Conservation (phyloP, 2,113 vertebrate species). For the Nyctibius bracteatus region DNA sequence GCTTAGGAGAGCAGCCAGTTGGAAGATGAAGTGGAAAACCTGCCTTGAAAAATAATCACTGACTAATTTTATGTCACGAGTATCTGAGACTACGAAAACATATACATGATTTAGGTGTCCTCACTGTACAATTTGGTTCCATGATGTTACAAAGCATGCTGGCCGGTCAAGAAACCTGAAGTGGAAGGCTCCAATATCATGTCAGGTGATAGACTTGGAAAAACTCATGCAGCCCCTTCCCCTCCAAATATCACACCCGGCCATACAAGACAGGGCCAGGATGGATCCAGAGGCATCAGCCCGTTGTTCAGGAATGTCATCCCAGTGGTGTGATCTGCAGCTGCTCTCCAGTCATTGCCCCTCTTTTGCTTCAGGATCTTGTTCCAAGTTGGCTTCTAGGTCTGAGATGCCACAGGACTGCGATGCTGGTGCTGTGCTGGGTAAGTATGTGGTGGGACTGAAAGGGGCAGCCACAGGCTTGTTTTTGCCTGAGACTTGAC, state of each 20-base stretch:
- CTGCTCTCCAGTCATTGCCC: neutral
- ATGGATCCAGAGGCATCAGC: neutral
- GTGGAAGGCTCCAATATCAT: neutral
- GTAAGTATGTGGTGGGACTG: neutral
- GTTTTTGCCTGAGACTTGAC: neutral
- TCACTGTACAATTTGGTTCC: neutral
- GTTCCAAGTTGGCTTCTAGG: neutral
- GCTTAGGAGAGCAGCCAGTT: constrained; percentile 49
- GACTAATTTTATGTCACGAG: constrained; percentile 48
- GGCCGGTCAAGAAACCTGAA: neutral
- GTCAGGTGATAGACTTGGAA: neutral
- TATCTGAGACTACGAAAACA: constrained; percentile 21
- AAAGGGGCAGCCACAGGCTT: neutral
- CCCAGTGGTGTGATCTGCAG: neutral
- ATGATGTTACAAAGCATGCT: neutral
- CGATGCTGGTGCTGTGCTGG: neutral
- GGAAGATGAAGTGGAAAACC: constrained; percentile 56
- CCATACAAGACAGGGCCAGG: neutral
- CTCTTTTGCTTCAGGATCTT: neutral
- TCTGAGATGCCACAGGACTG: neutral
- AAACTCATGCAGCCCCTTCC: neutral
- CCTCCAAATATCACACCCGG: neutral
- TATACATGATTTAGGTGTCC: neutral
- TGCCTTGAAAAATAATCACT: constrained; percentile 48
- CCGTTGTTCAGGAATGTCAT: neutral